Base-by-base conservation (phyloP, 2,113 vertebrate species). In the Ceyx cyanopectus region DNA sequence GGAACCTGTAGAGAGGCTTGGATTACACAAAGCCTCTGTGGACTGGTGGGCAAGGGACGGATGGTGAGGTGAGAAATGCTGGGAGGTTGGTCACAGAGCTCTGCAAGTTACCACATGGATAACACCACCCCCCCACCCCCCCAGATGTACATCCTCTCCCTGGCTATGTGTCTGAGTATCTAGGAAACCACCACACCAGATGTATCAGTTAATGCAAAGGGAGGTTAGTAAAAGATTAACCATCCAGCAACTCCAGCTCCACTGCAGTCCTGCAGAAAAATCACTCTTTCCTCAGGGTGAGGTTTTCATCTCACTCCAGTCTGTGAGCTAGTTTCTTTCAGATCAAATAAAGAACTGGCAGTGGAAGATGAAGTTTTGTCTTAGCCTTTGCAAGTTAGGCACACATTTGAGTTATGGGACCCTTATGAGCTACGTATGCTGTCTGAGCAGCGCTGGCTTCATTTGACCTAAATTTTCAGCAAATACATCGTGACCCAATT, bases 381-480 rank as follows among this genome's bases (percentile, higher is more conserved):
- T 70, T 10, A 54, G 72, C 17, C 32, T 86, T 84, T 79, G 45
- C 61, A 85, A 86, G 57, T 18, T 41, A 89, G 77, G 68, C 62
- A 53, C 37, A 17, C 2, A 9, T 53, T 0, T 85, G 87, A 95
- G 62, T 92, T 91, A 91, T 79, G 57, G 78, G 70, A 73, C 81
- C 57, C 69, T 76, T 30, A 57, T 29, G 81, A 92, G 45, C 74
- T 68, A 23, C 41, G 58, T 60, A 6, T 1, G 1, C 70, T 54
- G 70, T 12, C 81, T 79, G 67, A 87, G 37, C 34, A 80, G 32
- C 70, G 54, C 19, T 17, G 27, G 19, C 45, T 66, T 66, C 20
- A 1, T 73, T 79, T 79, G 87, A 91, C 81, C 93, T 58, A 62
- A 91, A 82, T 80, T 94, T 79, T 84, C 73, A 73, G 50, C 78